Base-by-base conservation (phyloP, 2,797 vertebrate genomes). In the Rachycentron canadum region DNA sequence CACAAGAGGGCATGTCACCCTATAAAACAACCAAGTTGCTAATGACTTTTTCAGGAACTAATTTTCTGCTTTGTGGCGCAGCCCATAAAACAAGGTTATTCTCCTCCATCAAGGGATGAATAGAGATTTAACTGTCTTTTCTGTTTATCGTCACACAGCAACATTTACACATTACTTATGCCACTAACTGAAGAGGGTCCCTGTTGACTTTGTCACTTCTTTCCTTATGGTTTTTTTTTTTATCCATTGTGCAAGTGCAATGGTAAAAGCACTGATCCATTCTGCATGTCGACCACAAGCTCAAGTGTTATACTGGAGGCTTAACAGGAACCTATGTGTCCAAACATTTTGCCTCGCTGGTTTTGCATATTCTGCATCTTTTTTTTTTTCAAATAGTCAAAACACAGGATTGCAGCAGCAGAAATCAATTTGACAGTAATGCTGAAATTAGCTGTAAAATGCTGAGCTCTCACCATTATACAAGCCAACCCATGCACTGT, bases 11-110 rank as follows among this genome's bases (percentile, higher is more conserved):
- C 87, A 63, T 78, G 85, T 92, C 93, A 90, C 90, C 91, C 83
- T 90, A 91, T 94, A 95, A 95, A 95, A 86, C 86, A 90, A 91
- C 85, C 88, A 91, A 87, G 88, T 94, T 92, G 83, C 91, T 96
- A 95, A 93, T 95, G 91, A 94, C 90, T 93, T 96, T 94, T 95
- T 93, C 91, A 94, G 90, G 91, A 95, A 92, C 94, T 91, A 93
- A 94, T 95, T 95, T 95, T 92, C 92, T 93, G 86, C 88, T 86
- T 92, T 95, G 90, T 90, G 87, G 85, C 81, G 21, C 88, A 83
- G 79, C 89, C 89, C 56, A 91, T 95, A 94, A 95, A 95, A 92
- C 88, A 61, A 21, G 91, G 90, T 92, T 91, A 89, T 96, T 93
- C 80, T 94, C 76, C 80, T 86, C 81, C 89, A 93, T 93, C 92